phyloP scores from a whole-genome alignment of 92 coral and sea anemone genomes.

The Zoanthus sansibaricus region DNA sequence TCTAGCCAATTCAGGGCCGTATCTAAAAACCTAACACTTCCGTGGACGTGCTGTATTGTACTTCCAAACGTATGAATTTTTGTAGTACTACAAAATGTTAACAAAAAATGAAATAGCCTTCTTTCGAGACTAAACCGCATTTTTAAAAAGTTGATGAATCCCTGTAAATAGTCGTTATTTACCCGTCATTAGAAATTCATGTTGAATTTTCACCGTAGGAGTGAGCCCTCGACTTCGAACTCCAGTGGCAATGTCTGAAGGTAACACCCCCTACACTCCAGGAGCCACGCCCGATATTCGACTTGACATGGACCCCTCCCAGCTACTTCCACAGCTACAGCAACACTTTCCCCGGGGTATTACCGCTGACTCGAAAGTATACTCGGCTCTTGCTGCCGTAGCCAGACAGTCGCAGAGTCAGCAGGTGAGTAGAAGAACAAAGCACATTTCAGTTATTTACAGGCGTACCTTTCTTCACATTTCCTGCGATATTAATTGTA shows the following conservation, averaged over 20 bases:
- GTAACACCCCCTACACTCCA: slow-evolving; percentile 99
- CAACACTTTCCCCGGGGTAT: slow-evolving; percentile 90
- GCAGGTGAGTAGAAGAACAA: slow-evolving; percentile 40
- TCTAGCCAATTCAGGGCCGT: too few relatives aligned
- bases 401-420: slow-evolving; percentile 69
- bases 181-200: not conserved
- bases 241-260: slow-evolving; percentile 84
- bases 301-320: slow-evolving; percentile 90
- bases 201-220: slow-evolving; percentile 60
- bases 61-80: too few relatives aligned
- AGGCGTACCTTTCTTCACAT: too few relatives aligned
- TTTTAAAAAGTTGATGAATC: not conserved
- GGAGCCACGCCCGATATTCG: slow-evolving; percentile 85
- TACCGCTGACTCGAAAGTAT: slow-evolving; percentile 77
- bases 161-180: not conserved
- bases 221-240: slow-evolving; percentile 86
- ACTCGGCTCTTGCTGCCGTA: slow-evolving; percentile 79
- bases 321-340: slow-evolving; percentile 87
- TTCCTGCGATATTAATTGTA: too few relatives aligned
- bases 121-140: too few relatives aligned
- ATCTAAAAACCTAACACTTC: too few relatives aligned
- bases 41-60: too few relatives aligned
- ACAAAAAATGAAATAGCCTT: too few relatives aligned
- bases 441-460: too few relatives aligned
- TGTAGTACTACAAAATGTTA: too few relatives aligned